These are phyloP conservation scores for Acromyrmex echinatior DNA, from an alignment of 1,140 invertebrate species.

Conservation along the genomic window DNA sequence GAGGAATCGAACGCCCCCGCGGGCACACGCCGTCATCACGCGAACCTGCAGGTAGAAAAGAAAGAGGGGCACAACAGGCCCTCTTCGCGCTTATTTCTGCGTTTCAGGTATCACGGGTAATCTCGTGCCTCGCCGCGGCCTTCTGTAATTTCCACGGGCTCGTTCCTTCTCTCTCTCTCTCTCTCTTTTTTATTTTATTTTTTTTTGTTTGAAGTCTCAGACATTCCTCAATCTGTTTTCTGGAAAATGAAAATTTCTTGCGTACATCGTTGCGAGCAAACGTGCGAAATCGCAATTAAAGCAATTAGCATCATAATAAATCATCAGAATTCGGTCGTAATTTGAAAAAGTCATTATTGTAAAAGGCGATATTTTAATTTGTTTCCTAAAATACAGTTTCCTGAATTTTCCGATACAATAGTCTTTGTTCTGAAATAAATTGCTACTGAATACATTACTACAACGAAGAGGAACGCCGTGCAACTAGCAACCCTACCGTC, in stretches of 20 bases:
- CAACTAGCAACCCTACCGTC: constrained; percentile 20
- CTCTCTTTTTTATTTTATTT: too few relatives aligned
- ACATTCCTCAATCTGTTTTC: constrained; percentile 2
- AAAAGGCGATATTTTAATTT: neutral
- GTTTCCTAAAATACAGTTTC: neutral
- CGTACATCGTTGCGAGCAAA: neutral
- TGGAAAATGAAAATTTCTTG: constrained; percentile 1
- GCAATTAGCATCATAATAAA: neutral
- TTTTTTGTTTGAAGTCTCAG: neutral
- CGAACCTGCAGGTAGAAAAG: constrained; percentile 71
- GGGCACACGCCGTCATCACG: constrained; percentile 85
- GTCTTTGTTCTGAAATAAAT: neutral
- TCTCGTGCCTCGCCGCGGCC: constrained; percentile 35
- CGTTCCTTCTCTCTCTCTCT: neutral
- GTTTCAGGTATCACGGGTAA: constrained; percentile 45
- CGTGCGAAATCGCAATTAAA: neutral
- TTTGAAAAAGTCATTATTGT: neutral
- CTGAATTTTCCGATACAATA: neutral
- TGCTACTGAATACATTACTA: neutral
- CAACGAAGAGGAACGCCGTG: neutral
- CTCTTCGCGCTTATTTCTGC: constrained; percentile 29
- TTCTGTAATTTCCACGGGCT: constrained; percentile 43
- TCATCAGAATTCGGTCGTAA: neutral
- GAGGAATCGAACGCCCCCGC: constrained; percentile 80
- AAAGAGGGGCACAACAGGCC: constrained; percentile 30